These are phyloP conservation scores for Drosophila virilis DNA, from an alignment of 1,140 invertebrate genomes.

Conservation along the genomic window DNA sequence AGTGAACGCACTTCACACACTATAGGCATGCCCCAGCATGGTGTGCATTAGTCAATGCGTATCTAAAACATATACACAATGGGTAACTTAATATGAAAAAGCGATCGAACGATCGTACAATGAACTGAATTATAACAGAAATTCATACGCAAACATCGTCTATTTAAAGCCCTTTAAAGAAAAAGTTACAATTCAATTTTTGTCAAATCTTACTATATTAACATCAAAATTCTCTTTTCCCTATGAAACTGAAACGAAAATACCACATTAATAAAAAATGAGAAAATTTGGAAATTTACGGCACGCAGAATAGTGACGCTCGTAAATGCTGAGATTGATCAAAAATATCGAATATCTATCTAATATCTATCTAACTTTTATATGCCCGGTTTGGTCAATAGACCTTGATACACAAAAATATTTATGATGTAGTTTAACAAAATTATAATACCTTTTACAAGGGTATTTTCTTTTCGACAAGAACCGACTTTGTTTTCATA, in stretches of 20 bases:
- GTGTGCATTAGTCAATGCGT: conserved; percentile 34
- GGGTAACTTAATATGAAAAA: conserved; percentile 8
- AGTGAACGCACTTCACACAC: conserved; percentile 73
- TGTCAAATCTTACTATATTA: not conserved
- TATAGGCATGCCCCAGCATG: not conserved
- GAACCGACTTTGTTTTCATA: too few species aligned
- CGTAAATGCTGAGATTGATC: too few species aligned
- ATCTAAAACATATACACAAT: conserved; percentile 35
- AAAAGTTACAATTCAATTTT: conserved; percentile 24
- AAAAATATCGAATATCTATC: too few species aligned
- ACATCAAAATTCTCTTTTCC: not conserved
- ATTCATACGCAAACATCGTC: conserved; percentile 39
- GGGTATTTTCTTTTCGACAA: too few species aligned
- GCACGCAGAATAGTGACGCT: too few species aligned
- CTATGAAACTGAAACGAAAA: conserved; percentile 7
- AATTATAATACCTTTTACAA: too few species aligned
- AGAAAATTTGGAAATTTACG: too few species aligned
- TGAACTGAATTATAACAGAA: conserved; percentile 12
- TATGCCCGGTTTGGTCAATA: too few species aligned
- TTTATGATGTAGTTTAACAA: too few species aligned
- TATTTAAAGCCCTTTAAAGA: conserved; percentile 26
- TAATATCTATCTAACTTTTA: too few species aligned
- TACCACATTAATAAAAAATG: conserved; percentile 23
- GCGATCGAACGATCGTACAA: conserved; percentile 11
- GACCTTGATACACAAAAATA: too few species aligned